Percentiles rank a stretch among this genome's conserved stretches.
Evolutionary conservation across 2,113 vertebrate genomes (phyloP).

Genomic region (Labrus mixtus): DNA sequence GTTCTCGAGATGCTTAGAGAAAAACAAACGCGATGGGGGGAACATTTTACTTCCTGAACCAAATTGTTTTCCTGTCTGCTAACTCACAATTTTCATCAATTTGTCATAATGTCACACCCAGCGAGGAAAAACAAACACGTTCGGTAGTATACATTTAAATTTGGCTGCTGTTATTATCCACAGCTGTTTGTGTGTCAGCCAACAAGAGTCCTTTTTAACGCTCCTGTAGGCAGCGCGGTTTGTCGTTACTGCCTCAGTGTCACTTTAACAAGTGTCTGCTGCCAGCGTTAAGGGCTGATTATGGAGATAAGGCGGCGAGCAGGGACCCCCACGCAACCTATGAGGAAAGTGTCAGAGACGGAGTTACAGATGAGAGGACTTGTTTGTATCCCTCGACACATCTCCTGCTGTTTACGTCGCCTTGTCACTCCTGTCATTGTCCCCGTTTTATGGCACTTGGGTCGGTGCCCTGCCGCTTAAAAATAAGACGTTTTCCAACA

Average conservation of each 20-base stretch:
- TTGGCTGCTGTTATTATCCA: background rate
- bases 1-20: background rate
- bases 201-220: background rate
- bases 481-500: no score
- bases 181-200: background rate
- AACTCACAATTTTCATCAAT: background rate
- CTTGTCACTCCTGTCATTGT: background rate
- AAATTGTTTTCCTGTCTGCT: background rate
- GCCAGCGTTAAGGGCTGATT: conserved; percentile 28
- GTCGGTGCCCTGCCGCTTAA: no score
- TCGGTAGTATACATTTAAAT: background rate
- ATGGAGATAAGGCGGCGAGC: conserved; percentile 42
- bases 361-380: conserved; percentile 13
- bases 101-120: conserved; percentile 1
- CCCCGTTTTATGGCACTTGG: no score
- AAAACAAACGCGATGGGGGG: background rate
- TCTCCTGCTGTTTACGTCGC: background rate
- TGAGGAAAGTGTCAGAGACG: background rate
- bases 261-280: conserved; percentile 33
- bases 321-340: conserved; percentile 25
- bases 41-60: background rate
- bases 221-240: background rate
- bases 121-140: background rate
- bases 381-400: background rate
- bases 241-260: conserved; percentile 14